A percentile compares a stretch with the other conserved stretches of the same genome.
These are phyloP conservation scores for Acromyrmex charruanus DNA, from an alignment of 1,140 invertebrate species.

Conservation along the genomic window DNA sequence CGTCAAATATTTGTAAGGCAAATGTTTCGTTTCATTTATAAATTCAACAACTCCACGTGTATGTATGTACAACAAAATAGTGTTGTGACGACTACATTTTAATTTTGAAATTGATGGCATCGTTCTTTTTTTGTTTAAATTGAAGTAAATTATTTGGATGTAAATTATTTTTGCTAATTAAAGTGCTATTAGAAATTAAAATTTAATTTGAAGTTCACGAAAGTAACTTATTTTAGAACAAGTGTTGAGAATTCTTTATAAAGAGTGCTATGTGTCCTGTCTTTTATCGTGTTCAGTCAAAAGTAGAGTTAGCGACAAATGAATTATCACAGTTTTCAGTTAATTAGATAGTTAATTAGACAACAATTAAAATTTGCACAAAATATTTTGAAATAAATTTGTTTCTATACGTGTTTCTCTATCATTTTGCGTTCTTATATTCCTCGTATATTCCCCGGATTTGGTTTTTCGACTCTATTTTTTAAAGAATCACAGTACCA, in stretches of 20 bases:
- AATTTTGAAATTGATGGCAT: neutral
- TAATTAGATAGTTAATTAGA: neutral
- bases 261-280: neutral
- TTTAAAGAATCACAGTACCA: no score
- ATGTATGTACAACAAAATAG: neutral
- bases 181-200: neutral
- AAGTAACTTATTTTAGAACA: neutral
- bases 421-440: neutral
- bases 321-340: neutral
- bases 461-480: no score
- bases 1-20: slow-evolving; percentile 10
- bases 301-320: neutral
- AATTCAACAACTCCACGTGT: neutral
- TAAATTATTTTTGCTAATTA: neutral
- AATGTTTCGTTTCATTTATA: slow-evolving; percentile 26
- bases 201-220: neutral
- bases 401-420: neutral
- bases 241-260: neutral
- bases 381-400: neutral
- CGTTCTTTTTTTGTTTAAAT: neutral
- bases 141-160: neutral
- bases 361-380: slow-evolving; percentile 21
- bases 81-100: neutral
- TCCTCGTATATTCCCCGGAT: no score
- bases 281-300: neutral